Percentiles rank a stretch among this genome's conserved stretches.
Conservation (phyloP, 2,797 vertebrate genomes). For the Lindbergichthys nudifrons region DNA sequence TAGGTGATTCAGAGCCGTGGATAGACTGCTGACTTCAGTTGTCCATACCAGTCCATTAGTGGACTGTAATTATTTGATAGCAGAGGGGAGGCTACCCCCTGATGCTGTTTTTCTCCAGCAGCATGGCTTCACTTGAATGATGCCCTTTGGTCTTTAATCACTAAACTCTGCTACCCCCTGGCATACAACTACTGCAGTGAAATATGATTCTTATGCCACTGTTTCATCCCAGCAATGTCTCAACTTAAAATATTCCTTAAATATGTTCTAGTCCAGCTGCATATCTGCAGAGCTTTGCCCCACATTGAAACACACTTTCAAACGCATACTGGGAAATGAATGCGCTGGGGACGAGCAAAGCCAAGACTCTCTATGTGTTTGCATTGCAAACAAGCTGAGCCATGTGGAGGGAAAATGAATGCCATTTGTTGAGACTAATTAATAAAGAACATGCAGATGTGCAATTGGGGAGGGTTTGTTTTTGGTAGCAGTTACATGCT, state of each 20-base stretch:
- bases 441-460: constrained; percentile 84
- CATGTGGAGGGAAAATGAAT: constrained; percentile 71
- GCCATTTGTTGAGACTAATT: constrained; percentile 84
- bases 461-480: constrained; percentile 74
- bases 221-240: constrained; percentile 54
- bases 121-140: constrained; percentile 66
- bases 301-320: constrained; percentile 63
- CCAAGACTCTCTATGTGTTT: constrained; percentile 72
- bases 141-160: constrained; percentile 68
- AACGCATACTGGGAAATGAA: constrained; percentile 52
- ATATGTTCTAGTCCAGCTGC: constrained; percentile 66
- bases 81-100: constrained; percentile 59
- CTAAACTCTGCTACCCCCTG: constrained; percentile 34
- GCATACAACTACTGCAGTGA: constrained; percentile 34
- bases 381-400: constrained; percentile 79
- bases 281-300: constrained; percentile 66
- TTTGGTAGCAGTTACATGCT: constrained; percentile 67
- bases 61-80: constrained; percentile 82
- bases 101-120: constrained; percentile 59
- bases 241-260: constrained; percentile 57
- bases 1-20: constrained; percentile 59
- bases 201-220: constrained; percentile 54
- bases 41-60: constrained; percentile 78
- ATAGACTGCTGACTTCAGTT: constrained; percentile 74
- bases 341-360: constrained; percentile 56